Conservation (phyloP, 1,140 invertebrate genomes). For the Zaprionus vittiger region DNA sequence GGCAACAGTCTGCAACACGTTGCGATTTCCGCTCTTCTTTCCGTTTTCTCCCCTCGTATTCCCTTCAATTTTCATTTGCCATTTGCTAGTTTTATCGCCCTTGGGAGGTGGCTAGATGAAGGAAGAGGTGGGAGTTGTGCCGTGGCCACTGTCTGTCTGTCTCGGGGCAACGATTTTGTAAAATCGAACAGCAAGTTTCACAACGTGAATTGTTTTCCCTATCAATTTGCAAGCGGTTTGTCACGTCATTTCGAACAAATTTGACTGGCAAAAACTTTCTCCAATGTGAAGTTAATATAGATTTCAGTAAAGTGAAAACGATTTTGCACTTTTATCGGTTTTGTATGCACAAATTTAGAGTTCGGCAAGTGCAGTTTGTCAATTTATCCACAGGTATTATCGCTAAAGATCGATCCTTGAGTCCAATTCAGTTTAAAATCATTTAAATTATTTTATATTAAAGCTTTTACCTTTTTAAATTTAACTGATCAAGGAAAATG, state of each 20-base stretch:
- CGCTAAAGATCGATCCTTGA: not conserved
- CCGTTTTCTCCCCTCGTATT: not conserved
- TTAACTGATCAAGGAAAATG: too few species aligned
- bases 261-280: not conserved
- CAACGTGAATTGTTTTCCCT: slow-evolving; percentile 3
- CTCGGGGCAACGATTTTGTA: slow-evolving; percentile 2
- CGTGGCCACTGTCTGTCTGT: not conserved
- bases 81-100: not conserved
- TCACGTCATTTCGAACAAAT: slow-evolving; percentile 1
- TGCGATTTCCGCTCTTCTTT: slow-evolving; percentile 19
- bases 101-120: not conserved
- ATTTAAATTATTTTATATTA: too few species aligned
- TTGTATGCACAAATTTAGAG: not conserved
- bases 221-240: slow-evolving; percentile 4
- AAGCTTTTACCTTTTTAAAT: too few species aligned
- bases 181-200: slow-evolving; percentile 1
- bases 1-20: slow-evolving; percentile 22
- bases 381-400: too few species aligned
- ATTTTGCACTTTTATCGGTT: slow-evolving; percentile 2
- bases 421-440: not conserved
- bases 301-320: slow-evolving; percentile 2
- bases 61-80: not conserved
- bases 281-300: not conserved
- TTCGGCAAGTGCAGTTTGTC: too few species aligned
- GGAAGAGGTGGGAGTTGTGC: too few species aligned